A percentile compares a stretch with the other conserved stretches of the same genome.
Evolutionary conservation across 2,797 vertebrate species (phyloP).

Genomic region (Petrocephalus sullivani): DNA sequence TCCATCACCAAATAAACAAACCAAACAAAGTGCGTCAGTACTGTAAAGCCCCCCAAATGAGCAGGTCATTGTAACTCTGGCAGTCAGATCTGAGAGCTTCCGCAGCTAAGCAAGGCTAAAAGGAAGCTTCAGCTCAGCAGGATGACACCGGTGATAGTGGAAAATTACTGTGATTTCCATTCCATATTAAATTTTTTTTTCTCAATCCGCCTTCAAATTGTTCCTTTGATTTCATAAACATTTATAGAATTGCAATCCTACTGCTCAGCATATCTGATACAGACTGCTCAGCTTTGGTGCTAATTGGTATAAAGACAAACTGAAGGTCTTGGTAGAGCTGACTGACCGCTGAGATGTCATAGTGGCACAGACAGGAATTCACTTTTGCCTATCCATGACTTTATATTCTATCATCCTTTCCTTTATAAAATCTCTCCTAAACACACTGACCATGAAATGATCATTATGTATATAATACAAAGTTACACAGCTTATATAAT

Average conservation of each 20-base stretch:
- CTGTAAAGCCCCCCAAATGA: not conserved
- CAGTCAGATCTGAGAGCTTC: not conserved
- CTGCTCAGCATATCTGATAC: not conserved
- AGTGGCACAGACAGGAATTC: not conserved
- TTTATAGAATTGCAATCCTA: not conserved
- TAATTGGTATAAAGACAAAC: not conserved
- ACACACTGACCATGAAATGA: not conserved
- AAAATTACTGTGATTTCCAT: not conserved
- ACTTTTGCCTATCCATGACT: not conserved
- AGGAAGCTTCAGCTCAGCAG: not conserved
- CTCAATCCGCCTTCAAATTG: not conserved
- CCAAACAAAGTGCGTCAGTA: not conserved
- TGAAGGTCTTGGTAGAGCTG: not conserved
- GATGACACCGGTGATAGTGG: not conserved
- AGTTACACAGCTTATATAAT: not conserved
- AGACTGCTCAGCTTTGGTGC: not conserved
- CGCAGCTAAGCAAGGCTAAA: not conserved
- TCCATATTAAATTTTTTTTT: not conserved
- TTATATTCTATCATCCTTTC: not conserved
- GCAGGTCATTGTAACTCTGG: not conserved
- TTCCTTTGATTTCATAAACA: not conserved
- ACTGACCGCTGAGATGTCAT: not conserved
- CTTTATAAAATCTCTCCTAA: not conserved
- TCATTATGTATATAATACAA: not conserved
- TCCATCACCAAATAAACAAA: not conserved